phyloP scores from a whole-genome alignment of 2,888 invertebrate species.

The Xiphydria camelus region DNA sequence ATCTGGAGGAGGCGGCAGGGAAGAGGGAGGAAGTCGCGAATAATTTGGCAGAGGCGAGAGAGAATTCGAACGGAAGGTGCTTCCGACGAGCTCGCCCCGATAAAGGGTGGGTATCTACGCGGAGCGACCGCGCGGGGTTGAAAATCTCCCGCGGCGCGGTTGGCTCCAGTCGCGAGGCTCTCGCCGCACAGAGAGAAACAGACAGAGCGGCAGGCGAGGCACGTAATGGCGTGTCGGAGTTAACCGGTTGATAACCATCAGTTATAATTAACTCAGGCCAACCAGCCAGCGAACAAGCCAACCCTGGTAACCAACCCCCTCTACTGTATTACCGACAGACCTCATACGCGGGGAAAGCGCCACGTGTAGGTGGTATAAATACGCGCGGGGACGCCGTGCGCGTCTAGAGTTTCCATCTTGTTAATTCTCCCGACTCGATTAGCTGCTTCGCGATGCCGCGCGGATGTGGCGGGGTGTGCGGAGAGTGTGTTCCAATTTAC shows the following conservation, averaged over 20 bases:
- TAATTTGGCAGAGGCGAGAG: too few relatives aligned
- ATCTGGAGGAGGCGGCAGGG: too few relatives aligned
- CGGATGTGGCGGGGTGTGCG: too few relatives aligned
- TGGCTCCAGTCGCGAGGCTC: constrained; percentile 23
- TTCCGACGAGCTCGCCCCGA: too few relatives aligned
- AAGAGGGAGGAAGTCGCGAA: too few relatives aligned
- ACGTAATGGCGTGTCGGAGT: constrained; percentile 58
- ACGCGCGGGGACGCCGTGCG: neutral
- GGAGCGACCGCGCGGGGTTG: too few relatives aligned
- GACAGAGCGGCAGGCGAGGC: constrained; percentile 47
- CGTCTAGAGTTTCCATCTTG: constrained; percentile 7
- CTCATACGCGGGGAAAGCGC: constrained; percentile 14
- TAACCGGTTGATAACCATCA: constrained; percentile 58
- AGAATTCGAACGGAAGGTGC: neutral
- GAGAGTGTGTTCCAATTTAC: too few relatives aligned
- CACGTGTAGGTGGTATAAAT: constrained; percentile 8
- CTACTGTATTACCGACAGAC: constrained; percentile 26
- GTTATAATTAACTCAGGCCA: constrained; percentile 58
- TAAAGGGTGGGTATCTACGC: constrained; percentile 20
- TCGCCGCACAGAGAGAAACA: constrained; percentile 27
- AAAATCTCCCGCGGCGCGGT: too few relatives aligned
- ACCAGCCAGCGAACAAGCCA: constrained; percentile 56
- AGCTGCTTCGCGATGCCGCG: neutral
- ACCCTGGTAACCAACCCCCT: constrained; percentile 45
- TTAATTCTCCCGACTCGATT: constrained; percentile 15